These are phyloP conservation scores for Dicrurus megarhynchus DNA, from an alignment of 2,113 vertebrate species.

Conservation along the genomic window DNA sequence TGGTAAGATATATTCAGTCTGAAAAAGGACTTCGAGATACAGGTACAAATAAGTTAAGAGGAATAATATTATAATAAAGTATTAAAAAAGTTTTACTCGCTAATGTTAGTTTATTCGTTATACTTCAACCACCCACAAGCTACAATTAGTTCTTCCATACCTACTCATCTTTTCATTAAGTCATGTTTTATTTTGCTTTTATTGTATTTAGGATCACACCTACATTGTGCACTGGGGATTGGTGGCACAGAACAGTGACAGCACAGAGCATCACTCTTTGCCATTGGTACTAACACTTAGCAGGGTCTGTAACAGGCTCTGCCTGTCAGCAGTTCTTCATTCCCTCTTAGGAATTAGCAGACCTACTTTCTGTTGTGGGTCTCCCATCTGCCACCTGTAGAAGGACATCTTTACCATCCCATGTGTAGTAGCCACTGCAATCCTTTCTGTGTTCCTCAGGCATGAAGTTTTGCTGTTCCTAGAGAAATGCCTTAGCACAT, in stretches of 20 bases:
- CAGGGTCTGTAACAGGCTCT: not conserved
- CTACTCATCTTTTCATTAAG: not conserved
- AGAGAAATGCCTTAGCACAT: not conserved
- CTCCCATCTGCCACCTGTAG: not conserved
- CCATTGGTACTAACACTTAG: not conserved
- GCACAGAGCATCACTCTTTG: not conserved
- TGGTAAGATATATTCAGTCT: not conserved
- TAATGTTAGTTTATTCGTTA: not conserved
- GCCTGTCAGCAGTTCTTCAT: not conserved
- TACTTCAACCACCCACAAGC: not conserved
- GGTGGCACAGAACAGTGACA: not conserved
- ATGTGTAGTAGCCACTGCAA: not conserved
- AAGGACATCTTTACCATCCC: not conserved
- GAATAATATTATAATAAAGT: not conserved
- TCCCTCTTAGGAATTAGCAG: not conserved
- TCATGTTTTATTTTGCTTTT: not conserved
- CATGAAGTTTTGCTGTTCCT: not conserved
- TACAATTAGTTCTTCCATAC: not conserved
- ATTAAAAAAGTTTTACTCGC: not conserved
- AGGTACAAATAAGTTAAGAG: not conserved
- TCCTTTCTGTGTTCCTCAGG: not conserved
- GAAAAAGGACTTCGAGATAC: not conserved
- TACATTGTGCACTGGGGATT: not conserved
- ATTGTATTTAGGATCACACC: not conserved
- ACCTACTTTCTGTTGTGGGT: not conserved